These are phyloP conservation scores for Caradrina kadenii DNA, from an alignment of 2,888 invertebrate species.

Conservation along the genomic window DNA sequence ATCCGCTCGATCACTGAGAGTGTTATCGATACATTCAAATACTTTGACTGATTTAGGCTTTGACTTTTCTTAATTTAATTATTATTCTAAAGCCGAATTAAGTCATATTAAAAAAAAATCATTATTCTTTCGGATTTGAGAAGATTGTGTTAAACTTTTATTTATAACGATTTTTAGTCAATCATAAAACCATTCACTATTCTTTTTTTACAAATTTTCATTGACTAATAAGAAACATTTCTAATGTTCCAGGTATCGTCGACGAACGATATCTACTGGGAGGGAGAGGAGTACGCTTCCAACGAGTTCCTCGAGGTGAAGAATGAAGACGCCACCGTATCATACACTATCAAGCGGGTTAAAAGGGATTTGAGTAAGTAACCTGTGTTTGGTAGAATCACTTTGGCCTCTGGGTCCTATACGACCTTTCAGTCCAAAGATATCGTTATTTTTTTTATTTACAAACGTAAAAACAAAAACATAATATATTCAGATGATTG, in stretches of 20 bases:
- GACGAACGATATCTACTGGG: conserved; percentile 84
- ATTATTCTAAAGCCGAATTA: not conserved
- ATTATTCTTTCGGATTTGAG: no score
- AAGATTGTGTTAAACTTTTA: not conserved
- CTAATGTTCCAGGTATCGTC: conserved; percentile 75
- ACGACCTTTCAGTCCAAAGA: no score
- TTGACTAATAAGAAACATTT: conserved; percentile 3
- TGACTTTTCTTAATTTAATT: not conserved
- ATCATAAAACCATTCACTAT: not conserved
- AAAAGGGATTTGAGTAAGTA: conserved; percentile 65
- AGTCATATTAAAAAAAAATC: not conserved
- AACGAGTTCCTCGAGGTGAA: conserved; percentile 86
- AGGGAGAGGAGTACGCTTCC: conserved; percentile 80
- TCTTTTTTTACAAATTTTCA: not conserved
- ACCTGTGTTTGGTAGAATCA: no score
- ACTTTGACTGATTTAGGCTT: not conserved
- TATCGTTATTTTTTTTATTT: no score
- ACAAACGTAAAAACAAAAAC: no score
- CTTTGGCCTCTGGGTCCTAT: no score
- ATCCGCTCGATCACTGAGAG: not conserved
- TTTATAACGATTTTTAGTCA: not conserved
- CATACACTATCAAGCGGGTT: conserved; percentile 70
- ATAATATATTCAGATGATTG: no score
- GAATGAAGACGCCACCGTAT: conserved; percentile 68
- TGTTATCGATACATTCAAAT: not conserved